Evolutionary conservation across 2,113 vertebrate species (phyloP).

Genomic region (Lepisosteus oculatus): DNA sequence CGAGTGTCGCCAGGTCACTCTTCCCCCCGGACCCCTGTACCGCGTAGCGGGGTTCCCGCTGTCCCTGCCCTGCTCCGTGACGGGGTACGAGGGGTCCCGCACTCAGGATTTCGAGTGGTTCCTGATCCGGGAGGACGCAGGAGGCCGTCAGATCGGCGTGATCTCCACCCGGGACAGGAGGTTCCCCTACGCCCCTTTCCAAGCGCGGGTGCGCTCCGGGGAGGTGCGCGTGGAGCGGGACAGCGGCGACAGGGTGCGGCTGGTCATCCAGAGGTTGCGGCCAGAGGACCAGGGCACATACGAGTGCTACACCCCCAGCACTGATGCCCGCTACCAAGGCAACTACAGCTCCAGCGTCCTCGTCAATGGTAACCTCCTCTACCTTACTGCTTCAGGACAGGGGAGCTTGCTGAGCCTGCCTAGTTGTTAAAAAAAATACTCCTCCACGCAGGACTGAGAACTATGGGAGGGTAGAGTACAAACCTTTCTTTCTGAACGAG

Average conservation of each 20-base stretch:
- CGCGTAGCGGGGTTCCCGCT: slow-evolving; percentile 75
- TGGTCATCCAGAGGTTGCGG: slow-evolving; percentile 68
- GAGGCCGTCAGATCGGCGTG: slow-evolving; percentile 63
- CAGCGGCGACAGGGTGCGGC: slow-evolving; percentile 62
- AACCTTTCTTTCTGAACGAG: too few relatives aligned
- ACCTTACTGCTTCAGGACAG: neutral
- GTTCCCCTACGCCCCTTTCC: slow-evolving; percentile 71
- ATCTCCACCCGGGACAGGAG: slow-evolving; percentile 71
- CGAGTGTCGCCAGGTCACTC: slow-evolving; percentile 65
- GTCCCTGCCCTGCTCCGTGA: slow-evolving; percentile 72
- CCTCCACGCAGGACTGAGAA: too few relatives aligned
- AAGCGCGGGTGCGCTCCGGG: slow-evolving; percentile 58
- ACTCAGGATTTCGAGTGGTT: slow-evolving; percentile 86
- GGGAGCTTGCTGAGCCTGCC: too few relatives aligned
- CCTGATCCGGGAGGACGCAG: slow-evolving; percentile 61
- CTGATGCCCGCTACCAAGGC: slow-evolving; percentile 69
- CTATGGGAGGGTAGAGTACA: too few relatives aligned
- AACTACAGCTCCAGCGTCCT: slow-evolving; percentile 71
- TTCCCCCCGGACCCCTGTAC: slow-evolving; percentile 75
- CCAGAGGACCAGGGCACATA: slow-evolving; percentile 75
- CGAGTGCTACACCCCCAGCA: slow-evolving; percentile 85
- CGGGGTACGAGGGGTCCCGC: slow-evolving; percentile 68
- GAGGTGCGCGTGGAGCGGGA: slow-evolving; percentile 76
- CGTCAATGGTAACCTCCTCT: slow-evolving; percentile 68
- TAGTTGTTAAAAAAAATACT: too few relatives aligned